Conservation (phyloP, 2,888 invertebrate genomes). For the Ametastegia equiseti region DNA sequence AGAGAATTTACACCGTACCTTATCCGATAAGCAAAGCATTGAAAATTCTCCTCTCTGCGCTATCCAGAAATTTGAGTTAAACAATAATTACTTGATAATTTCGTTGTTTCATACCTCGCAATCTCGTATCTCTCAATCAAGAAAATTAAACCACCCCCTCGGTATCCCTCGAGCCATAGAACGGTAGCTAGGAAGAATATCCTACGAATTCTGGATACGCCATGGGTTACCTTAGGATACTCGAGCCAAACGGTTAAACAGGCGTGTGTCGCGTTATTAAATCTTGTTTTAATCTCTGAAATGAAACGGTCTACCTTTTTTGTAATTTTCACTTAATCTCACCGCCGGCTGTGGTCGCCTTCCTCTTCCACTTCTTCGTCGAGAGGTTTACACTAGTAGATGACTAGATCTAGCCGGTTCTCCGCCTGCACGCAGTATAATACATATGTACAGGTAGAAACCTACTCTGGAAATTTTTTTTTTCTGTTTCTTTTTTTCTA, state of each 20-base stretch:
- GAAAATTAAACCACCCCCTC: conserved; percentile 54
- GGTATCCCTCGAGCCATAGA: not conserved
- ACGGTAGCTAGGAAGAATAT: not conserved
- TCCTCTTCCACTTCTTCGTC: not conserved
- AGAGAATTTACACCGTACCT: not conserved
- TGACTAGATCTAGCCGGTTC: not conserved
- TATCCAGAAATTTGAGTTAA: conserved; percentile 31
- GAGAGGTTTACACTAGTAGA: not conserved
- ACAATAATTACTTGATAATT: conserved; percentile 36
- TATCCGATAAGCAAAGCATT: no score
- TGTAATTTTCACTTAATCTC: conserved; percentile 19
- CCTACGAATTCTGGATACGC: not conserved
- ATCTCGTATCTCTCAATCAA: conserved; percentile 34
- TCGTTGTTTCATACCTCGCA: conserved; percentile 14
- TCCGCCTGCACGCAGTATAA: not conserved
- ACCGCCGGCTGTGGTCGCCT: not conserved
- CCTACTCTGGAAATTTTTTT: not conserved
- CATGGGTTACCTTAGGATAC: not conserved
- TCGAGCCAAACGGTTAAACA: conserved; percentile 64
- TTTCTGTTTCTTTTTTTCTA: conserved; percentile 8
- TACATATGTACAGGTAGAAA: not conserved
- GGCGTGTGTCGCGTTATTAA: conserved; percentile 72
- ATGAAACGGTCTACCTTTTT: conserved; percentile 36
- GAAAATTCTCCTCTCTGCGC: not conserved
- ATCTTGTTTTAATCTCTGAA: conserved; percentile 70